These are phyloP conservation scores for Pterocles gutturalis DNA, from an alignment of 2,113 vertebrate species.

Conservation along the genomic window DNA sequence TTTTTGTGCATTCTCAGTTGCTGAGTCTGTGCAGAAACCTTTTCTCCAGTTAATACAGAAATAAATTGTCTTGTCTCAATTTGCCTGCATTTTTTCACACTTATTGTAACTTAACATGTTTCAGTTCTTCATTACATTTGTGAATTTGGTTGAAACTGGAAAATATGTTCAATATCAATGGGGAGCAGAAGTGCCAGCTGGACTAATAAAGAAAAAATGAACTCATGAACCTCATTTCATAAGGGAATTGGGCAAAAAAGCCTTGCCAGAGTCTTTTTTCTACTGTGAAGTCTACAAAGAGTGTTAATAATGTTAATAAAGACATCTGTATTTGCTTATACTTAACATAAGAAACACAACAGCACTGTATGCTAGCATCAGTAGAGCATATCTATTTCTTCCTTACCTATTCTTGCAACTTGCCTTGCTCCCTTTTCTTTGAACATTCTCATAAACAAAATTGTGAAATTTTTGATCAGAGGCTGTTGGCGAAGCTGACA, in stretches of 20 bases:
- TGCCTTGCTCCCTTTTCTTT: neutral
- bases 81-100: neutral
- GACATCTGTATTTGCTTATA: neutral
- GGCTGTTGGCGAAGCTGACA: neutral
- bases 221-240: neutral
- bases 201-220: neutral
- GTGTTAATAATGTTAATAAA: neutral
- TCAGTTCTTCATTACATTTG: accelerated
- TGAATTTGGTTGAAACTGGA: neutral
- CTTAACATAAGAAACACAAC: neutral
- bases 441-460: neutral
- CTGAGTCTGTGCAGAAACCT: neutral
- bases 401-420: neutral
- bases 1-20: neutral
- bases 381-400: neutral
- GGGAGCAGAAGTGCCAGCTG: neutral
- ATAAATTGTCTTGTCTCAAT: neutral
- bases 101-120: neutral
- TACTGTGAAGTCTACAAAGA: neutral
- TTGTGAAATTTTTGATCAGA: neutral
- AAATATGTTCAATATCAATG: neutral
- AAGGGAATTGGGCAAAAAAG: neutral
- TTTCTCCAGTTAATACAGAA: neutral
- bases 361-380: neutral
- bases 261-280: neutral